These are phyloP conservation scores for Drosophila bocki DNA, from an alignment of 1,140 invertebrate genomes.

Conservation along the genomic window DNA sequence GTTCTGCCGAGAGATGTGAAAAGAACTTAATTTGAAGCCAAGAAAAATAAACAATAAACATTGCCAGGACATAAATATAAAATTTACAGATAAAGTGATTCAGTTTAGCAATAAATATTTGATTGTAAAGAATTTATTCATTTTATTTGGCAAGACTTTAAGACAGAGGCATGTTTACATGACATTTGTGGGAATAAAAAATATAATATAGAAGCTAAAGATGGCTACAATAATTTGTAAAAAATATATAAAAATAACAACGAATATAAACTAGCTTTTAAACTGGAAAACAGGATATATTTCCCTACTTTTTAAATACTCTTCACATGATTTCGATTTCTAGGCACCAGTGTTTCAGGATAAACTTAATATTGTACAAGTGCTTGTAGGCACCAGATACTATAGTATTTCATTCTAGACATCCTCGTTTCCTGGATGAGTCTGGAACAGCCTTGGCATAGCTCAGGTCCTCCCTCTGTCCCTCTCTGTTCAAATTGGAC, in stretches of 20 bases:
- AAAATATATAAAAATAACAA: not conserved
- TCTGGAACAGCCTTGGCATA: slow-evolving; percentile 4
- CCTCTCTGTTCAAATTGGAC: slow-evolving; percentile 27
- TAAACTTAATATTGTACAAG: slow-evolving; percentile 1
- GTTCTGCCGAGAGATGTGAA: not conserved
- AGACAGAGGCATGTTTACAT: too few relatives aligned
- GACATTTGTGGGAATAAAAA: too few relatives aligned
- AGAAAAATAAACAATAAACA: not conserved
- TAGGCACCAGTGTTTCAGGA: not conserved
- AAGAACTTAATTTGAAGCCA: not conserved
- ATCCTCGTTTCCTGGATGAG: not conserved
- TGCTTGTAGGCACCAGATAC: not conserved
- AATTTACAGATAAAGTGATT: not conserved
- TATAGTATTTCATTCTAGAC: not conserved
- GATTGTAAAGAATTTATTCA: not conserved
- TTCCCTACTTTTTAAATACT: too few relatives aligned
- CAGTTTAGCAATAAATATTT: not conserved
- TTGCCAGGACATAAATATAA: too few relatives aligned
- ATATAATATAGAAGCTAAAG: too few relatives aligned
- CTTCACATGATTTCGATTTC: too few relatives aligned
- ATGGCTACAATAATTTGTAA: too few relatives aligned
- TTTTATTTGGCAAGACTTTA: too few relatives aligned
- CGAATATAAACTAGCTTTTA: not conserved
- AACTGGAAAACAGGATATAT: not conserved
- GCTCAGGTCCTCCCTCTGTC: not conserved